phyloP scores from a whole-genome alignment of 2,113 vertebrate species.

The Pithys albifrons region DNA sequence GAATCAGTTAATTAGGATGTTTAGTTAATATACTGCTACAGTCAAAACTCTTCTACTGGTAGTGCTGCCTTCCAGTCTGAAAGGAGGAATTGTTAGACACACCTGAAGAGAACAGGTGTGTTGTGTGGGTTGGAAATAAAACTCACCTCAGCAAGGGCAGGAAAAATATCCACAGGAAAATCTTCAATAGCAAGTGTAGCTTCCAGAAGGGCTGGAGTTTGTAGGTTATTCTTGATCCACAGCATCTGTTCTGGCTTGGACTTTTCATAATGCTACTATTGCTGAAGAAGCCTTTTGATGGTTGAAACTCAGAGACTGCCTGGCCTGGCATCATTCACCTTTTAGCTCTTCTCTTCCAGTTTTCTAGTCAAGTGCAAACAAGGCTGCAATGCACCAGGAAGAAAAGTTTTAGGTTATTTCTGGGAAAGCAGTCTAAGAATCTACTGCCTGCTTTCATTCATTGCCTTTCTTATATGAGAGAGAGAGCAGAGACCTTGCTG shows the following conservation, averaged over 20 bases:
- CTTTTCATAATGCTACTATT: not conserved
- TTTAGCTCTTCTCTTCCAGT: not conserved
- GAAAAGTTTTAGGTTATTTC: not conserved
- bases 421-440: not conserved
- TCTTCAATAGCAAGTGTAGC: not conserved
- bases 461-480: not conserved
- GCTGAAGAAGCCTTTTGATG: not conserved
- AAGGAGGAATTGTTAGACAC: not conserved
- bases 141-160: not conserved
- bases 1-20: not conserved
- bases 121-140: not conserved
- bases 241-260: not conserved
- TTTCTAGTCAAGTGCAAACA: slow-evolving; percentile 8
- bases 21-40: not conserved
- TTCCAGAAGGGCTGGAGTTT: not conserved
- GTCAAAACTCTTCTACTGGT: not conserved
- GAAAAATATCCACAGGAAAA: not conserved
- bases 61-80: not conserved
- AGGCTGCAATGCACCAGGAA: not conserved
- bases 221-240: not conserved
- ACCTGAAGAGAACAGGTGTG: not conserved
- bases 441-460: not conserved
- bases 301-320: not conserved
- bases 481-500: not conserved
- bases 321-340: not conserved